These are phyloP conservation scores for Dufourea novaeangliae DNA, from an alignment of 1,140 invertebrate genomes.

Conservation along the genomic window DNA sequence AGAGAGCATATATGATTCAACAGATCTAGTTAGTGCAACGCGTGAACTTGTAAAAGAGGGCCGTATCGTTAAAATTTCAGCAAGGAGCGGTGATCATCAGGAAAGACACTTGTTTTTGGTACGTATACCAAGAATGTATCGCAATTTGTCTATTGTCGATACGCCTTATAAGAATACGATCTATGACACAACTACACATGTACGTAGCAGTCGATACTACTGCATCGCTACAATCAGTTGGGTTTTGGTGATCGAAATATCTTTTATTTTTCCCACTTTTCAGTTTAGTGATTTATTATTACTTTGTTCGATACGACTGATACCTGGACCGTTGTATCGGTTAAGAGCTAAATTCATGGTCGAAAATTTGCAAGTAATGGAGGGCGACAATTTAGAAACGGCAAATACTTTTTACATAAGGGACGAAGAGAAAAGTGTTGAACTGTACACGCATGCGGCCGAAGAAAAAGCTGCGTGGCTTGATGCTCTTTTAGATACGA, in stretches of 20 bases:
- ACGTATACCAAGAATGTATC: constrained; percentile 63
- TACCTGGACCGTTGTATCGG: constrained; percentile 82
- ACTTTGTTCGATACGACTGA: constrained; percentile 82
- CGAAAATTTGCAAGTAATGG: constrained; percentile 84
- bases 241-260: constrained; percentile 13
- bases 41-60: constrained; percentile 87
- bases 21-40: constrained; percentile 87
- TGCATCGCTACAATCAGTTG: neutral
- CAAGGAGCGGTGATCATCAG: constrained; percentile 85
- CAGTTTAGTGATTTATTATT: constrained; percentile 88
- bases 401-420: constrained; percentile 87
- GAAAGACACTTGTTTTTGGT: constrained; percentile 88
- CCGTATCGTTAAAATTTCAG: constrained; percentile 85
- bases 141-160: too few species aligned
- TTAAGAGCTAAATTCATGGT: constrained; percentile 83
- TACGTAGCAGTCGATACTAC: neutral
- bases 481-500: constrained; percentile 84
- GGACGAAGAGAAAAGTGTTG: constrained; percentile 83
- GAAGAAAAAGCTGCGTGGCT: constrained; percentile 87
- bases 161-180: too few species aligned
- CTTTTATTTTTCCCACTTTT: constrained; percentile 67
- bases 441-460: constrained; percentile 76
- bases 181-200: neutral
- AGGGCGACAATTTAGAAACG: constrained; percentile 84
- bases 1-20: constrained; percentile 82